Conservation (phyloP, 2,888 invertebrate genomes). For the Arctia plantaginis region DNA sequence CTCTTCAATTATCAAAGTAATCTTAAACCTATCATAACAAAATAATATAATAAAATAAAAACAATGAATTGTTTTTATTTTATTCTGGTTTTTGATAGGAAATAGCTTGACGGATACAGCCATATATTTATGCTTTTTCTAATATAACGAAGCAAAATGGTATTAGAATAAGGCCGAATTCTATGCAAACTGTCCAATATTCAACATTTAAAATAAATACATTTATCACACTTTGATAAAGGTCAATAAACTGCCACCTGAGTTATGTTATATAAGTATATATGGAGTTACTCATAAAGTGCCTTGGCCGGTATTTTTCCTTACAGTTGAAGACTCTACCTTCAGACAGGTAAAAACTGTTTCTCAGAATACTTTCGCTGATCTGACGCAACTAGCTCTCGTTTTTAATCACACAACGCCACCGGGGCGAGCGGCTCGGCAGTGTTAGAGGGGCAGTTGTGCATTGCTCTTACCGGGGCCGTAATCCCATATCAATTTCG, state of each 20-base stretch:
- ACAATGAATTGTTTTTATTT: too few species aligned
- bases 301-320: constrained; percentile 9
- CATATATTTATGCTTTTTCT: too few species aligned
- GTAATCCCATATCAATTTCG: neutral
- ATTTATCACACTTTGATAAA: neutral
- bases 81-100: too few species aligned
- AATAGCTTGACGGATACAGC: too few species aligned
- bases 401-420: constrained; percentile 26
- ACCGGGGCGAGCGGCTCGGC: neutral
- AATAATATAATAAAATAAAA: too few species aligned
- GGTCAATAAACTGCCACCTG: neutral
- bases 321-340: neutral
- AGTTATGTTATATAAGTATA: neutral
- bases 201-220: neutral
- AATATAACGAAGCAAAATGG: too few species aligned
- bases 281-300: neutral
- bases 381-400: constrained; percentile 40
- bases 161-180: neutral
- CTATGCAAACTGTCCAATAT: neutral
- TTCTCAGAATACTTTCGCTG: constrained; percentile 50
- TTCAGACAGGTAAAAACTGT: neutral
- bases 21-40: too few species aligned
- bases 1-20: too few species aligned
- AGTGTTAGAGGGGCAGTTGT: neutral
- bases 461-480: neutral